phyloP scores from a whole-genome alignment of 1,140 invertebrate species.

The Drosophila biarmipes region DNA sequence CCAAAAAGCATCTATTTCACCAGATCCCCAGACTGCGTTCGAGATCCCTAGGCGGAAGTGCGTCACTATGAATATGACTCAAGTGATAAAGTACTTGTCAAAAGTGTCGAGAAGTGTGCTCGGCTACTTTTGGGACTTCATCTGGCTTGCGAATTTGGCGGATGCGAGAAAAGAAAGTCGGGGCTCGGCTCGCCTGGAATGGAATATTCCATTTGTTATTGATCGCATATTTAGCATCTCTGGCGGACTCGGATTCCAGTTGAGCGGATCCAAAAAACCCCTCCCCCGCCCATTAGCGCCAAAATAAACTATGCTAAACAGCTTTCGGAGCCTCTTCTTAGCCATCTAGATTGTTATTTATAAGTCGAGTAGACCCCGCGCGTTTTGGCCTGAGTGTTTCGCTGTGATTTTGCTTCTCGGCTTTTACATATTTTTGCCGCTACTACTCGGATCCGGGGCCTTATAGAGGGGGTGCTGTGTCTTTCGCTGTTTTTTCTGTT shows the following conservation, averaged over 20 bases:
- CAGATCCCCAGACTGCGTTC: not conserved
- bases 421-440: constrained; percentile 70
- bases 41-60: constrained; percentile 17
- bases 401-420: constrained; percentile 44
- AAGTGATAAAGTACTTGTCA: not conserved
- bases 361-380: constrained; percentile 26
- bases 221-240: constrained; percentile 52
- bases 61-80: constrained; percentile 20
- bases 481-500: constrained; percentile 1
- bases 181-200: constrained; percentile 13
- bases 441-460: not conserved
- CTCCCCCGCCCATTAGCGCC: constrained; percentile 31
- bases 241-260: constrained; percentile 17
- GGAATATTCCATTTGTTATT: constrained; percentile 54
- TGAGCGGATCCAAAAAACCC: constrained; percentile 35
- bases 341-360: constrained; percentile 68
- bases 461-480: constrained; percentile 4
- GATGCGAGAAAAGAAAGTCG: constrained; percentile 43
- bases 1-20: constrained; percentile 25
- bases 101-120: not conserved
- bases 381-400: constrained; percentile 22
- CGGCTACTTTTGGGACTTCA: constrained; percentile 8
- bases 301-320: constrained; percentile 74
- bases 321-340: constrained; percentile 32
- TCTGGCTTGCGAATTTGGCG: constrained; percentile 25